These are phyloP conservation scores for Globicephala melas DNA, from an alignment of 2,113 vertebrate genomes.

Conservation along the genomic window DNA sequence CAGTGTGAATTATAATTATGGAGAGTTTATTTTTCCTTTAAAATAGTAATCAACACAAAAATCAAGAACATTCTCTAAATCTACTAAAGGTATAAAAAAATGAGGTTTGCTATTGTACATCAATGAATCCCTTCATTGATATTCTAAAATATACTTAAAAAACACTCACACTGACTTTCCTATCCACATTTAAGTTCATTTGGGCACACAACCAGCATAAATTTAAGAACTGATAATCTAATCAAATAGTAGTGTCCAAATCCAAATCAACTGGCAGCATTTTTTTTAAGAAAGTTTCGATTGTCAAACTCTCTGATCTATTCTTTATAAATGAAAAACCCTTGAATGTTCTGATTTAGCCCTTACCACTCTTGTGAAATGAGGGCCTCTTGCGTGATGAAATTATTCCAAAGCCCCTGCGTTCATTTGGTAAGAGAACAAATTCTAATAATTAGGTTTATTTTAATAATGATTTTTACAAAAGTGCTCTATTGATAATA, in stretches of 20 bases:
- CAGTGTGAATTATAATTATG: conserved; percentile 53
- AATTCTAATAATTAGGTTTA: conserved; percentile 14
- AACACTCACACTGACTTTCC: neutral
- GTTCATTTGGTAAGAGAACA: conserved; percentile 9
- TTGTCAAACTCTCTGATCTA: neutral
- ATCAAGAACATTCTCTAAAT: conserved; percentile 22
- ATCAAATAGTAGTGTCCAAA: neutral
- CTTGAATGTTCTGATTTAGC: neutral
- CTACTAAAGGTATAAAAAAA: conserved; percentile 13
- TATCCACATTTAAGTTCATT: neutral
- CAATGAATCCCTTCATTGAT: conserved; percentile 34
- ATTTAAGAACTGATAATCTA: conserved; percentile 1
- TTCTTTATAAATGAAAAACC: neutral
- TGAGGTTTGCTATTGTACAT: neutral
- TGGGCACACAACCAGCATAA: neutral
- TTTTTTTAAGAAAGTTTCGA: neutral
- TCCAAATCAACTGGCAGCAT: neutral
- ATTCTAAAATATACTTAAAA: conserved; percentile 24
- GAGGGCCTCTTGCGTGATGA: neutral
- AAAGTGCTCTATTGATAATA: conserved; percentile 19
- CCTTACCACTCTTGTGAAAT: conserved; percentile 21
- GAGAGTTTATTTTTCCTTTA: conserved; percentile 35
- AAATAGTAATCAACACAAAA: neutral
- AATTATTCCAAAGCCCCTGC: neutral
- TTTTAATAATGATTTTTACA: neutral